Base-by-base conservation (phyloP, 2,113 vertebrate genomes). In the Ifrita kowaldi region DNA sequence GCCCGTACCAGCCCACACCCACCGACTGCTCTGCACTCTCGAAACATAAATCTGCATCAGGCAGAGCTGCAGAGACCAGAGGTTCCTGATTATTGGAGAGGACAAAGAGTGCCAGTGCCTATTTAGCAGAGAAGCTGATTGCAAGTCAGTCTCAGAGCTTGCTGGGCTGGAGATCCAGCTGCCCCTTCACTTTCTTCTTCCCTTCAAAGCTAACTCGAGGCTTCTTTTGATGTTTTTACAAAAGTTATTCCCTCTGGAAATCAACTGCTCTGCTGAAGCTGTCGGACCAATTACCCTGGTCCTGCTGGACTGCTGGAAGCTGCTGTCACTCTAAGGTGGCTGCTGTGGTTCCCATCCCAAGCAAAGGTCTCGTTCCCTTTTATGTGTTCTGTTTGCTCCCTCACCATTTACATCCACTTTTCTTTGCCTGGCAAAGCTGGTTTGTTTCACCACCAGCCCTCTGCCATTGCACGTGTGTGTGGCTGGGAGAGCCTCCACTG, bases 291-390 rank as follows among this genome's bases (percentile, higher is more conserved):
- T 71, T 57, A 39, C 22, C 20, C 41, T 14, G 28, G 47, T 63
- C 26, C 81, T 33, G 39, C 22, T 21, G 62, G 42, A 23, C n/a
- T 47, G 56, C 17, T 56, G 47, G 47, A 13, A 47, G 2, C 47
- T 13, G 47, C 47, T 47, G 21, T 22, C 22, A 6, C 46, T 47
- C 47, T 7, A 6, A 23, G 46, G 13, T 7, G 46, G 22, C 4
- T 23, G 47, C 47, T 47, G 22, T 23, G 47, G 22, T 23, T 23
- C 6, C 47, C 76, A 75, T 32, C 18, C 27, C 62, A 52, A 42
- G 46, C 4, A 0, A 46, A 1, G 2, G 16, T 20, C n/a, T 79
- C 1, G 0, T 9, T 86, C 16, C 47, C 42, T 76, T 82, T 33
- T 18, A 9, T 3, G 15, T 21, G 17, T 33, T 67, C 56, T 10